These are phyloP conservation scores for Gobio gobio DNA, from an alignment of 2,113 vertebrate genomes.

Conservation along the genomic window DNA sequence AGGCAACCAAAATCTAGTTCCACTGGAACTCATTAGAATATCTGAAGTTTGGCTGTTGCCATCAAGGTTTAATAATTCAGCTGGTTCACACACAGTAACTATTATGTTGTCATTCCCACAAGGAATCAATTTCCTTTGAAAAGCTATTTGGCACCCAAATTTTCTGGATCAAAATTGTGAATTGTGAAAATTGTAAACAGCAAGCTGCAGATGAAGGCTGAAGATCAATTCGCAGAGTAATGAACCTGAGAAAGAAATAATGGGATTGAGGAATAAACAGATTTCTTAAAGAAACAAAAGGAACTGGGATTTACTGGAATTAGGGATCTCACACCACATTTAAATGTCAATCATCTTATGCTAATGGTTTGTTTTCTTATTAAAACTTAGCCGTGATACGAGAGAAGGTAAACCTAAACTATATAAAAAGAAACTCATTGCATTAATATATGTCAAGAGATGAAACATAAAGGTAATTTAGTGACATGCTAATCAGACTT, in stretches of 20 bases:
- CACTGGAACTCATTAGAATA: constrained; percentile 28
- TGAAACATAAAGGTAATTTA: neutral
- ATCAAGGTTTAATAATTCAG: neutral
- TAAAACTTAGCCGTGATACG: neutral
- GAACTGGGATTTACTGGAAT: neutral
- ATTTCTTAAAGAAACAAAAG: constrained; percentile 13
- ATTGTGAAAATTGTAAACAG: neutral
- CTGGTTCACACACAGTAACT: neutral
- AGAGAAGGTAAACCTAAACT: neutral
- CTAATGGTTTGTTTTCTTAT: neutral
- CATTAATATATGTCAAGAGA: neutral
- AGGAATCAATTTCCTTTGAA: constrained; percentile 12
- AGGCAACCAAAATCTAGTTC: constrained; percentile 28
- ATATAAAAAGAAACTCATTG: neutral
- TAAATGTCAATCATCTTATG: neutral
- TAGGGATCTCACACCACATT: neutral
- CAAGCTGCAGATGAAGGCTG: neutral
- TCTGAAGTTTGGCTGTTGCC: neutral
- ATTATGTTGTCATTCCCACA: neutral
- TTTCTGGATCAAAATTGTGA: neutral
- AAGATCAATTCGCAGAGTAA: constrained; percentile 7
- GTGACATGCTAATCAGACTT: constrained; percentile 4
- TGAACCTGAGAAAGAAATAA: neutral
- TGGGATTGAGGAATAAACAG: neutral
- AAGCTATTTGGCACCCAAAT: neutral